Evolutionary conservation across 53 echinoderm and acorn worm genomes (phyloP).

Genomic region (Actinopyga echinites): DNA sequence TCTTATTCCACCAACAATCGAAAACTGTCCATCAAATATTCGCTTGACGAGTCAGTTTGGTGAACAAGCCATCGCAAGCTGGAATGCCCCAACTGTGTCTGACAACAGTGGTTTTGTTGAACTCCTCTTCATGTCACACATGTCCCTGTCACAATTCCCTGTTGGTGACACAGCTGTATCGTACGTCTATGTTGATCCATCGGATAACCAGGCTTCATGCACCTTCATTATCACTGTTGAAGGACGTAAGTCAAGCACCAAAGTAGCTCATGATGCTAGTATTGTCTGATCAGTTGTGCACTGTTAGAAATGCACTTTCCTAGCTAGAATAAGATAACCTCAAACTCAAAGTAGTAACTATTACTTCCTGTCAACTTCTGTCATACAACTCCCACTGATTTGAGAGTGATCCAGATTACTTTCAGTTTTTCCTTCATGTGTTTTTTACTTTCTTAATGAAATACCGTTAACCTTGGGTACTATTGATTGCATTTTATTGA

Average conservation of each 20-base stretch:
- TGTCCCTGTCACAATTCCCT: conserved; percentile 40
- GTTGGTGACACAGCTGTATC: conserved; percentile 51
- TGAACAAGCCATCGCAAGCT: conserved; percentile 24
- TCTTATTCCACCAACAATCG: conserved; percentile 39
- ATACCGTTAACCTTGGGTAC: too few species aligned
- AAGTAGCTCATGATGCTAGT: too few species aligned
- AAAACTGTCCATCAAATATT: conserved; percentile 49
- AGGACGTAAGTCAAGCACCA: conserved; percentile 24
- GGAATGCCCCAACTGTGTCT: conserved; percentile 54
- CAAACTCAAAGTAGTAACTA: too few species aligned
- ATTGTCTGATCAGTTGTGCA: too few species aligned
- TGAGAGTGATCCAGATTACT: too few species aligned
- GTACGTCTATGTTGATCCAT: conserved; percentile 52
- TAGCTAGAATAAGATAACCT: too few species aligned
- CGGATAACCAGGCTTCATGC: conserved; percentile 15
- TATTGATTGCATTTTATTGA: too few species aligned
- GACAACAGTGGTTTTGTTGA: conserved; percentile 43
- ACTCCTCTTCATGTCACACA: conserved; percentile 46
- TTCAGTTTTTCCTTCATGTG: too few species aligned
- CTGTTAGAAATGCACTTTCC: too few species aligned
- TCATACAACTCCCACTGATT: too few species aligned
- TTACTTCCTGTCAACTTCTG: too few species aligned
- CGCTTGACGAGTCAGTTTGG: neutral
- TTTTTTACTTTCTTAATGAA: too few species aligned
- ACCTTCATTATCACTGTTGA: conserved; percentile 3